phyloP scores from a whole-genome alignment of 2,888 invertebrate genomes.

The Nycteola revayana region DNA sequence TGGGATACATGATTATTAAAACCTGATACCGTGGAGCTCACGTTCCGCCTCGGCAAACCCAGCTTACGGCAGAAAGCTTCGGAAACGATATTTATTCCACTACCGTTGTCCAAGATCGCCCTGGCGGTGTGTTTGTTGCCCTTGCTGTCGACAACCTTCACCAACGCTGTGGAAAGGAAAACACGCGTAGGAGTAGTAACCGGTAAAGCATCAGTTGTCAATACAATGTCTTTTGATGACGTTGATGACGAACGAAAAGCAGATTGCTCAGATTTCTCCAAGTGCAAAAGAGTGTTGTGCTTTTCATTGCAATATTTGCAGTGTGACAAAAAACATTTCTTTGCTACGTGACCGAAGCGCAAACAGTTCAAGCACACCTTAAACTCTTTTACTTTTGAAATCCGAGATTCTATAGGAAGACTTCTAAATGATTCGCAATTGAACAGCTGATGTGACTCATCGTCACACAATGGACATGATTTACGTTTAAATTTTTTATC shows the following conservation, averaged over 20 bases:
- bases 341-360: slow-evolving; percentile 1
- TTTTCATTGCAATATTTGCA: slow-evolving; percentile 3
- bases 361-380: slow-evolving; percentile 7
- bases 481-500: not conserved
- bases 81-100: slow-evolving; percentile 16
- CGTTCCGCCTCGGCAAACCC: slow-evolving; percentile 5
- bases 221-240: not conserved
- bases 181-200: not conserved
- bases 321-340: slow-evolving; percentile 1
- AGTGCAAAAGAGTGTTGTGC: slow-evolving; percentile 6
- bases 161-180: slow-evolving; percentile 7
- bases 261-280: not conserved
- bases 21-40: slow-evolving; percentile 14
- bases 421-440: slow-evolving; percentile 3
- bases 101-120: slow-evolving; percentile 17
- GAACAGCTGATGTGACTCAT: not conserved
- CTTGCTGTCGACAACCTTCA: not conserved
- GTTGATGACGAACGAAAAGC: not conserved
- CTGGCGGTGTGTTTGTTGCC: slow-evolving; percentile 1
- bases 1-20: slow-evolving; percentile 12
- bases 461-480: slow-evolving; percentile 1
- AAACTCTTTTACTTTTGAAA: slow-evolving; percentile 2
- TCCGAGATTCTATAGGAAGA: slow-evolving; percentile 2
- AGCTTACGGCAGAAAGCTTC: slow-evolving; percentile 11
- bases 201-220: not conserved